Percentiles rank a stretch among this genome's conserved stretches.
phyloP scores from a whole-genome alignment of 2,888 invertebrate genomes.

The Blastobasis adustella region DNA sequence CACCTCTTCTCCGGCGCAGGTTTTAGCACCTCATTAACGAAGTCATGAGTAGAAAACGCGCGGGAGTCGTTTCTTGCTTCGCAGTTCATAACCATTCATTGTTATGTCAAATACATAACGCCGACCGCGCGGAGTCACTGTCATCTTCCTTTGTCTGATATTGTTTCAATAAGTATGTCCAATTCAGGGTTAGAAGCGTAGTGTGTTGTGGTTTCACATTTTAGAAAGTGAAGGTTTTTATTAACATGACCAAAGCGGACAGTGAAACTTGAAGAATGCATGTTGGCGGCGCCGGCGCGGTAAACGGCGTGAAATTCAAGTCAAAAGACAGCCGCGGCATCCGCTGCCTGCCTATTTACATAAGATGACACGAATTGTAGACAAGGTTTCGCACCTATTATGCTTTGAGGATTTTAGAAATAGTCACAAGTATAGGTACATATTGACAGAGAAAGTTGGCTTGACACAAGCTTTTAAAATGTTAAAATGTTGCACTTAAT shows the following conservation, averaged over 20 bases:
- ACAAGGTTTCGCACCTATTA: too few relatives aligned
- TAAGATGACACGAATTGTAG: too few relatives aligned
- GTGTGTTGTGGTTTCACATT: conserved; percentile 52
- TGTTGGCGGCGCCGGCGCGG: conserved; percentile 25
- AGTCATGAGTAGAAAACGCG: too few relatives aligned
- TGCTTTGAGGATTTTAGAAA: too few relatives aligned
- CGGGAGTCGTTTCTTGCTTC: too few relatives aligned
- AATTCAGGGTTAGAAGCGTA: conserved; percentile 38
- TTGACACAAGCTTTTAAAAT: too few relatives aligned
- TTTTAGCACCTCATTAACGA: too few relatives aligned
- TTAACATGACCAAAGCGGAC: conserved; percentile 51
- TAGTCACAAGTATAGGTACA: too few relatives aligned
- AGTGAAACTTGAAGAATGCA: conserved; percentile 34
- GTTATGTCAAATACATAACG: conserved; percentile 28
- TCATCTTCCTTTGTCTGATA: conserved; percentile 8
- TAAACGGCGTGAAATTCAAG: conserved; percentile 41
- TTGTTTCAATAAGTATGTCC: conserved; percentile 24
- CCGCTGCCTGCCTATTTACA: too few relatives aligned
- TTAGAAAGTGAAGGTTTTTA: conserved; percentile 68
- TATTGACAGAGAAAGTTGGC: too few relatives aligned
- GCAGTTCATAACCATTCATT: conserved; percentile 12
- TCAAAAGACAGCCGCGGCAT: conserved; percentile 15
- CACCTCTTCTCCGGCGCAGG: too few relatives aligned
- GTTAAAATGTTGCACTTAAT: too few relatives aligned
- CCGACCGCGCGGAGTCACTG: conserved; percentile 22